These are phyloP conservation scores for Zalophus californianus DNA, from an alignment of 2,797 vertebrate species.

Conservation along the genomic window DNA sequence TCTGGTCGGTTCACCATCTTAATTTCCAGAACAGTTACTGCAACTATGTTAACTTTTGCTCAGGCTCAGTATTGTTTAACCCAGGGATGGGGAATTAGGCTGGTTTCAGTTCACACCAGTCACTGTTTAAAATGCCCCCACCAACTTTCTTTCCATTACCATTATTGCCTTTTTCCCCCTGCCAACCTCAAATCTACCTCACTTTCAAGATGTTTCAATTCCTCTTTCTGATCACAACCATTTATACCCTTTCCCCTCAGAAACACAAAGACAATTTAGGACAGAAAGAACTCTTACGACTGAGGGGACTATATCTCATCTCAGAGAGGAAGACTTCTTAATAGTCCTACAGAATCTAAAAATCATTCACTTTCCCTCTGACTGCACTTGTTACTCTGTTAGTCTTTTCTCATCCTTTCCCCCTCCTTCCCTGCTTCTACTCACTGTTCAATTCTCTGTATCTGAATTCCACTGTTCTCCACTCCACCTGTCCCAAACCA, in stretches of 20 bases:
- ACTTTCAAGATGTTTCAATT: not conserved
- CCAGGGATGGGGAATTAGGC: not conserved
- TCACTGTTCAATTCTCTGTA: not conserved
- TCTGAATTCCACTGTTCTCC: fast-evolving
- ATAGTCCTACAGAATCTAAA: not conserved
- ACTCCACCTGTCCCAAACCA: not conserved
- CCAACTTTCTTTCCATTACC: not conserved
- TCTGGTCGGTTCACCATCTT: not conserved
- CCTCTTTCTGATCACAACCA: not conserved
- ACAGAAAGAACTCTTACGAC: not conserved
- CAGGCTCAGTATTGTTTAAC: not conserved
- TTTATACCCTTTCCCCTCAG: not conserved
- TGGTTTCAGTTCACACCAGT: not conserved
- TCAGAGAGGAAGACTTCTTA: not conserved
- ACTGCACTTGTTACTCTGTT: not conserved
- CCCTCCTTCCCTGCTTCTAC: not conserved
- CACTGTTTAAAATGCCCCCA: not conserved
- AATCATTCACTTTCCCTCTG: not conserved
- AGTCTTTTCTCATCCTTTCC: not conserved
- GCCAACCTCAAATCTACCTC: not conserved
- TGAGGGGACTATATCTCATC: not conserved
- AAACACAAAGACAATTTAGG: not conserved
- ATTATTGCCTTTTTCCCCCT: not conserved
- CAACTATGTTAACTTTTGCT: not conserved
- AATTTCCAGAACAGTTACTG: not conserved